Conservation (phyloP, 2,113 vertebrate genomes). For the Chauna torquata region DNA sequence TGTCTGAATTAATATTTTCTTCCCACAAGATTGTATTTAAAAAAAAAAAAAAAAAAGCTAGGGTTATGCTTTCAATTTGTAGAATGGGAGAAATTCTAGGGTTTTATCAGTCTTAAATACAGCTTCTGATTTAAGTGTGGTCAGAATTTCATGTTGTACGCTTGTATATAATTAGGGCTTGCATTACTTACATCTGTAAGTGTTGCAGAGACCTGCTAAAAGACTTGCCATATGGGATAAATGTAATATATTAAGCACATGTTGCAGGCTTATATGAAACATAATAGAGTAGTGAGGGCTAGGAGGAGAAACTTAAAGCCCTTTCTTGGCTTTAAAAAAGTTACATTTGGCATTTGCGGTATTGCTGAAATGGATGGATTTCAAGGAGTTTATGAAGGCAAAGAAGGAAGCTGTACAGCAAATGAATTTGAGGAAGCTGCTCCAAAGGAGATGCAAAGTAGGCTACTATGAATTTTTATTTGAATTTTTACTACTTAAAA, state of each 20-base stretch:
- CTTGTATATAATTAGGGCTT: background rate
- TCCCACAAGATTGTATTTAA: background rate
- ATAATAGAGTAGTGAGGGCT: background rate
- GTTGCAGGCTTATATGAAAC: background rate
- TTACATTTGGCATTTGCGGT: background rate
- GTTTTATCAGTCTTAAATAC: background rate
- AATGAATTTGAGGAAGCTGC: background rate
- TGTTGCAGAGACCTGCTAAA: background rate
- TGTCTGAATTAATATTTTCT: background rate
- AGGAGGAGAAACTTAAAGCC: too few species aligned
- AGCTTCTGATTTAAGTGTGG: background rate
- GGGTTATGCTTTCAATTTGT: background rate
- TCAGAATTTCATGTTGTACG: background rate
- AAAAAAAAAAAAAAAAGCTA: too few species aligned
- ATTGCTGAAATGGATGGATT: background rate
- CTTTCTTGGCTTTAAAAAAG: background rate
- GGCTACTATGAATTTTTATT: background rate
- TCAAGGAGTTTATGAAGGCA: background rate
- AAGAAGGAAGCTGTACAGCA: background rate
- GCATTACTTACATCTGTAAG: background rate
- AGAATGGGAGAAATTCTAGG: background rate
- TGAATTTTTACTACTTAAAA: background rate
- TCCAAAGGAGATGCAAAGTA: background rate
- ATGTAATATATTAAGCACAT: background rate
- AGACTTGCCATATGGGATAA: background rate